phyloP scores from a whole-genome alignment of 2,888 invertebrate genomes.

The Belgica antarctica region DNA sequence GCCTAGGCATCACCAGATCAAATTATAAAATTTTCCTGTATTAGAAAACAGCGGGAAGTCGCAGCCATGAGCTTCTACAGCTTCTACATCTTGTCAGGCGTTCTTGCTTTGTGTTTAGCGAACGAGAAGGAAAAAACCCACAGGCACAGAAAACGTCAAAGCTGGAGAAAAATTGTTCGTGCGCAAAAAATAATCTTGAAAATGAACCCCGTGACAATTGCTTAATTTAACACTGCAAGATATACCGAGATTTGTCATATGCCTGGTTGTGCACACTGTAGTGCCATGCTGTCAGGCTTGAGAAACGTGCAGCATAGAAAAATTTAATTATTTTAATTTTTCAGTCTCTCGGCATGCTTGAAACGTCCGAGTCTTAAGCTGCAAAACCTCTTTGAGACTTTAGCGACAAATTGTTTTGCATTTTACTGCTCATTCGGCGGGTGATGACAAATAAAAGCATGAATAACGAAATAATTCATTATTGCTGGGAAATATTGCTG shows the following conservation, averaged over 20 bases:
- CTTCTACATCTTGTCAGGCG: background rate
- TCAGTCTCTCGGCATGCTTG: no score
- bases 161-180: background rate
- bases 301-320: constrained; percentile 20
- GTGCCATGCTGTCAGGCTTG: constrained; percentile 1
- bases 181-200: background rate
- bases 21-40: background rate
- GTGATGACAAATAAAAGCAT: background rate
- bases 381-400: background rate
- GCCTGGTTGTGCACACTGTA: background rate
- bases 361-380: background rate
- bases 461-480: background rate
- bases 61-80: background rate
- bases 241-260: background rate
- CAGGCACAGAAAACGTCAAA: no score
- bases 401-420: constrained; percentile 17
- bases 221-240: background rate
- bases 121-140: background rate
- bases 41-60: background rate
- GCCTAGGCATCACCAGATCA: background rate
- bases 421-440: background rate
- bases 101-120: background rate
- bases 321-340: constrained; percentile 18
- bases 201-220: background rate
- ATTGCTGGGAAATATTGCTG: background rate